Percentiles rank a stretch among this genome's conserved stretches.
These are phyloP conservation scores for Progne subis DNA, from an alignment of 2,113 vertebrate species.

Conservation along the genomic window DNA sequence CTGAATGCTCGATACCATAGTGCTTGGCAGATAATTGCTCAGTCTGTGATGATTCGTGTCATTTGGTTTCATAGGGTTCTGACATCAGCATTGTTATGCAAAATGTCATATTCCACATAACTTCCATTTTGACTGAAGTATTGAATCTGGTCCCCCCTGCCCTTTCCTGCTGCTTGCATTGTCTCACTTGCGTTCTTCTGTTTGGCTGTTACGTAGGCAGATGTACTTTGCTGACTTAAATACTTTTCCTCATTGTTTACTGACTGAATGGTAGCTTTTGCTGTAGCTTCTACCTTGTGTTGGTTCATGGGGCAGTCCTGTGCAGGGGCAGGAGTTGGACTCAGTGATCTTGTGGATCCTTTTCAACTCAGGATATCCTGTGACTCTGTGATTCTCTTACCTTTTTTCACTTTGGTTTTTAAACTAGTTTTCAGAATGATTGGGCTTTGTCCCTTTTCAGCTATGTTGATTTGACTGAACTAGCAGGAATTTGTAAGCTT, in stretches of 20 bases:
- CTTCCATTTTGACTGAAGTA: conserved; percentile 3
- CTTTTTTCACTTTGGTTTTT: neutral
- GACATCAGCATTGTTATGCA: conserved; percentile 29
- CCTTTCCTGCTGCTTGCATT: neutral
- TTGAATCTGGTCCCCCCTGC: neutral
- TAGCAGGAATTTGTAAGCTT: neutral
- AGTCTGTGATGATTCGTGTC: neutral
- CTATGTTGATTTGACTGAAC: neutral
- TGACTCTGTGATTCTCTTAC: neutral
- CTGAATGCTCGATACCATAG: neutral
- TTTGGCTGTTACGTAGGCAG: neutral
- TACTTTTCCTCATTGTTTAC: neutral
- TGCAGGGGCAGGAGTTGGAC: neutral
- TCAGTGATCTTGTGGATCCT: neutral
- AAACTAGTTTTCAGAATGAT: neutral
- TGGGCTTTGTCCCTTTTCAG: neutral
- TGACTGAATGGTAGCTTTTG: neutral
- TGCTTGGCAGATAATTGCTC: conserved; percentile 6
- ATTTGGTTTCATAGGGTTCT: neutral
- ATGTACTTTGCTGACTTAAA: neutral
- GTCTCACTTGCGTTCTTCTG: neutral
- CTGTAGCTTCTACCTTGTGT: neutral
- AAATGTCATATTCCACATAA: neutral
- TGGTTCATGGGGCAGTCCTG: neutral
- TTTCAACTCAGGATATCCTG: neutral